A percentile compares a stretch with the other conserved stretches of the same genome.
phyloP scores from a whole-genome alignment of 1,140 invertebrate species.

The Drosophila yakuba region DNA sequence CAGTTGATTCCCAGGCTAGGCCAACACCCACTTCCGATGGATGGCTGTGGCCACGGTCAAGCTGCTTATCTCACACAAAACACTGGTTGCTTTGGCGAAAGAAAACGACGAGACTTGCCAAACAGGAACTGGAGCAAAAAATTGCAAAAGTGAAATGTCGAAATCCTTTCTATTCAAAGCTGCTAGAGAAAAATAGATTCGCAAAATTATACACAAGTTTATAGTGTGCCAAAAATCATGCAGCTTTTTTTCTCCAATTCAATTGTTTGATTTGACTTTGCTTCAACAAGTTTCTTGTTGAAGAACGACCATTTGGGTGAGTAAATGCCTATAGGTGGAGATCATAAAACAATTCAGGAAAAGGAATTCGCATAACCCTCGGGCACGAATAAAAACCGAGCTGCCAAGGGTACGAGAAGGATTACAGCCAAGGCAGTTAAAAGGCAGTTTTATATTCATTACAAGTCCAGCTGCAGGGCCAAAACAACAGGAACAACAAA shows the following conservation, averaged over 20 bases:
- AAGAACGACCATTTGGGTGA: constrained; percentile 1
- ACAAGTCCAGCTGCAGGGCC: constrained; percentile 41
- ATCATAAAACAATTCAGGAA: constrained; percentile 48
- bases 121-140: constrained; percentile 69
- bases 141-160: constrained; percentile 62
- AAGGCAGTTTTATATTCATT: constrained; percentile 75
- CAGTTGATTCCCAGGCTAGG: neutral
- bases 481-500: constrained; percentile 29
- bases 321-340: constrained; percentile 8
- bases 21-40: constrained; percentile 10
- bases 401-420: neutral
- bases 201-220: constrained; percentile 62
- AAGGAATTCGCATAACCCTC: constrained; percentile 50
- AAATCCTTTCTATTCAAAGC: constrained; percentile 48
- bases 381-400: constrained; percentile 31
- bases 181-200: constrained; percentile 37
- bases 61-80: constrained; percentile 79
- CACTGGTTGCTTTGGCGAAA: constrained; percentile 72
- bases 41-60: constrained; percentile 21
- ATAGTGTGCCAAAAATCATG: constrained; percentile 55
- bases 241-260: constrained; percentile 35
- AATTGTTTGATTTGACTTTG: constrained; percentile 34
- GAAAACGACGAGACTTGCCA: constrained; percentile 57
- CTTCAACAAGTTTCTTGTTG: constrained; percentile 68
- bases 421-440: constrained; percentile 59